Evolutionary conservation across 2,888 invertebrate species (phyloP).

Genomic region (Hipparchia sbordonii): DNA sequence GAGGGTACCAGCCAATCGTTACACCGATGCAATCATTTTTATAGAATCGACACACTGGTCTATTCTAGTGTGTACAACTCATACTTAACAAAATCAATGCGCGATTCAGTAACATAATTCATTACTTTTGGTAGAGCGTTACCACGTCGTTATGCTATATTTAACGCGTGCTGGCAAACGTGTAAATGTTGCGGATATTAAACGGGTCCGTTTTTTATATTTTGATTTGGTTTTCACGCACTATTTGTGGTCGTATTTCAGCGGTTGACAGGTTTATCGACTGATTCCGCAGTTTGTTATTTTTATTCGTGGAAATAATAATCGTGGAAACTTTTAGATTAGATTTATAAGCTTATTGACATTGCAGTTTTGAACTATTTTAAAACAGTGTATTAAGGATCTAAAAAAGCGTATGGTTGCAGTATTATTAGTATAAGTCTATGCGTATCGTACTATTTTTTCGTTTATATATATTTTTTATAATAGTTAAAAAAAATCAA

Average conservation of each 20-base stretch:
- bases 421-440: too few species aligned
- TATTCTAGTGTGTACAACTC: too few species aligned
- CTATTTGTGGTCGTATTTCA: slow-evolving; percentile 44
- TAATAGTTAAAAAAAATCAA: too few species aligned
- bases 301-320: too few species aligned
- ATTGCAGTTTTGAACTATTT: not conserved
- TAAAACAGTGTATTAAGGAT: not conserved
- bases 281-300: not conserved
- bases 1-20: too few species aligned
- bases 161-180: not conserved
- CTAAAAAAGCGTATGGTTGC: too few species aligned
- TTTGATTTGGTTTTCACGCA: slow-evolving; percentile 40
- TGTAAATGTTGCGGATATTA: slow-evolving; percentile 4
- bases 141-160: not conserved
- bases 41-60: too few species aligned
- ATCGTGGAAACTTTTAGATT: not conserved
- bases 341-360: not conserved
- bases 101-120: slow-evolving; percentile 1
- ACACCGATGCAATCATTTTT: too few species aligned
- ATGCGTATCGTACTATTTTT: too few species aligned
- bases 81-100: not conserved
- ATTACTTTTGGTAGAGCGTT: not conserved
- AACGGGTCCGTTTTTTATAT: slow-evolving; percentile 34
- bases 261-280: slow-evolving; percentile 40
- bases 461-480: too few species aligned